Conservation (phyloP, 2,888 invertebrate species). For the Leptinotarsa rubiginosa region DNA sequence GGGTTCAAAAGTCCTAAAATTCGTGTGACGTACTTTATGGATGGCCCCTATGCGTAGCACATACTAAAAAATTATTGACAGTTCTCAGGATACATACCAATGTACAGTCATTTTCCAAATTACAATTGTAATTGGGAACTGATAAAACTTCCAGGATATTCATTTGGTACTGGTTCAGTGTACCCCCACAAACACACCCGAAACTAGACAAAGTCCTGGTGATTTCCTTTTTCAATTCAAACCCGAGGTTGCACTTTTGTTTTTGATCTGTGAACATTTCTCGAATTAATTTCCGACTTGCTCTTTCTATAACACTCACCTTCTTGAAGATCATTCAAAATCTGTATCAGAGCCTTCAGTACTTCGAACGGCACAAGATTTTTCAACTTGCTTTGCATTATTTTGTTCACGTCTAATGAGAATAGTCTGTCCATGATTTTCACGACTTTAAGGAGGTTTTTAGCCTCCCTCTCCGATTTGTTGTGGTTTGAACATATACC, state of each 20-base stretch:
- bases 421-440: slow-evolving; percentile 46
- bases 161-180: slow-evolving; percentile 48
- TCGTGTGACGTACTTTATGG: too few relatives aligned
- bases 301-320: slow-evolving; percentile 35
- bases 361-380: slow-evolving; percentile 47
- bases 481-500: slow-evolving; percentile 28
- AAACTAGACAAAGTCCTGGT: slow-evolving; percentile 53
- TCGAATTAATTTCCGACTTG: neutral
- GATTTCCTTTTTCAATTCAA: slow-evolving; percentile 45
- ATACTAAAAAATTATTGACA: too few relatives aligned
- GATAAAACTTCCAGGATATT: slow-evolving; percentile 51
- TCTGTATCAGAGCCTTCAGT: slow-evolving; percentile 44
- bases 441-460: slow-evolving; percentile 41
- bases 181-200: slow-evolving; percentile 50
- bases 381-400: slow-evolving; percentile 44
- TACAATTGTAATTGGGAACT: slow-evolving; percentile 51
- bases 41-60: too few relatives aligned
- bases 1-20: too few relatives aligned
- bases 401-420: slow-evolving; percentile 39
- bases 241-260: slow-evolving; percentile 37
- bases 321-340: slow-evolving; percentile 45
- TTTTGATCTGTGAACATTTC: slow-evolving; percentile 35
- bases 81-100: slow-evolving; percentile 49
- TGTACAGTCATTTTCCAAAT: slow-evolving; percentile 50
- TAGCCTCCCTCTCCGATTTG: slow-evolving; percentile 43